Conservation (phyloP, 2,888 invertebrate species). For the Hydraecia micacea region DNA sequence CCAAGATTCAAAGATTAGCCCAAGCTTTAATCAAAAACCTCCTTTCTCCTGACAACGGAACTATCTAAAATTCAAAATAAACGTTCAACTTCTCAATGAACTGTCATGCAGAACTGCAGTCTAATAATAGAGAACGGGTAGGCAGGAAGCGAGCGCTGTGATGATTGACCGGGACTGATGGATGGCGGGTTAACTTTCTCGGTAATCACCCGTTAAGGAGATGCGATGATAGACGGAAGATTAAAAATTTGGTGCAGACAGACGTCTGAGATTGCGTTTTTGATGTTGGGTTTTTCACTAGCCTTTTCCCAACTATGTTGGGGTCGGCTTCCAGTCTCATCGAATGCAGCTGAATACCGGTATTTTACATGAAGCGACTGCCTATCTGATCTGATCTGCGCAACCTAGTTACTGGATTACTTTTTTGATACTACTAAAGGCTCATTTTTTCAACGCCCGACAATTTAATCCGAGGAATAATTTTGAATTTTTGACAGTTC, state of each 20-base stretch:
- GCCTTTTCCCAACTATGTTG: not conserved
- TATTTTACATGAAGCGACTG: too few relatives aligned
- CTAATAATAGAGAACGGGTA: constrained; percentile 60
- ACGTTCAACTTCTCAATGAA: constrained; percentile 53
- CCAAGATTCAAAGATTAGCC: constrained; percentile 13
- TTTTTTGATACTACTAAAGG: too few relatives aligned
- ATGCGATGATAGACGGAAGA: constrained; percentile 53
- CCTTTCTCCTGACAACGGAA: constrained; percentile 29
- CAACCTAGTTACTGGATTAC: too few relatives aligned
- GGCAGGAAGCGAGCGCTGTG: constrained; percentile 60
- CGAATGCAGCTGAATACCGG: not conserved
- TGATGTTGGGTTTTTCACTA: constrained; percentile 15
- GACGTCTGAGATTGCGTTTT: not conserved
- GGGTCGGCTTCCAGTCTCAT: not conserved
- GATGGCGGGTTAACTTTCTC: constrained; percentile 61
- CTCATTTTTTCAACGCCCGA: too few relatives aligned
- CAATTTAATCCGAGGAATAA: too few relatives aligned
- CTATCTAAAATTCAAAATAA: constrained; percentile 39
- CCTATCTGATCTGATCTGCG: too few relatives aligned
- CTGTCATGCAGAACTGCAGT: constrained; percentile 52
- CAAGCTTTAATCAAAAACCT: constrained; percentile 7
- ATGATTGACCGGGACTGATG: constrained; percentile 63
- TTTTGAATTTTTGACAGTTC: too few relatives aligned
- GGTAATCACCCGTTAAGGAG: constrained; percentile 59
- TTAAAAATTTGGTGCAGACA: constrained; percentile 28